phyloP scores from a whole-genome alignment of 2,797 vertebrate genomes.

The Neosalanx taihuensis region DNA sequence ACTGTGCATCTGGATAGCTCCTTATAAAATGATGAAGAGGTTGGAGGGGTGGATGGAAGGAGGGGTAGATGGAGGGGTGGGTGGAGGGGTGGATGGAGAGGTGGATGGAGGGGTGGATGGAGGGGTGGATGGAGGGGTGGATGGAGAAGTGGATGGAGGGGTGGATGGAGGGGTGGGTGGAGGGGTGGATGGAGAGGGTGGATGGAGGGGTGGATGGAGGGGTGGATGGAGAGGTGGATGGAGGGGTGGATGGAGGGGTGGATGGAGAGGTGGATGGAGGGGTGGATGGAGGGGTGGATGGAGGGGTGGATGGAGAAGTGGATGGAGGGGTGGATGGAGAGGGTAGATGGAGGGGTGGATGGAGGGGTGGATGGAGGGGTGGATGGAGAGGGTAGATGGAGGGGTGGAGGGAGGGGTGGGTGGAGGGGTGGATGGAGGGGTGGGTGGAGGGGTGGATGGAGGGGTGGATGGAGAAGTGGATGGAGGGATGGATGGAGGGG shows the following conservation, averaged over 20 bases:
- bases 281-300: background rate
- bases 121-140: background rate
- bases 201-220: too few relatives aligned
- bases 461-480: slow-evolving; percentile 29
- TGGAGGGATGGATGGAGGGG: slow-evolving; percentile 19
- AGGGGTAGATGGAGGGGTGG: background rate
- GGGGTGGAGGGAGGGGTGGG: background rate
- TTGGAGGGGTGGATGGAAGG: background rate
- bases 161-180: background rate
- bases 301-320: too few relatives aligned
- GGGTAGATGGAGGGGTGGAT: slow-evolving; percentile 5
- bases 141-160: background rate
- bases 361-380: background rate
- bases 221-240: background rate
- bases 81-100: background rate
- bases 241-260: background rate
- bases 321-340: background rate
- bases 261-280: background rate
- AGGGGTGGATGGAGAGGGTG: background rate
- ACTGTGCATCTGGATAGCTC: too few relatives aligned
- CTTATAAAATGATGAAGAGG: background rate
- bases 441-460: background rate
- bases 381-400: background rate
- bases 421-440: background rate
- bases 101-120: background rate